Evolutionary conservation across 1,140 invertebrate genomes (phyloP).

Genomic region (Drosophila willistoni): DNA sequence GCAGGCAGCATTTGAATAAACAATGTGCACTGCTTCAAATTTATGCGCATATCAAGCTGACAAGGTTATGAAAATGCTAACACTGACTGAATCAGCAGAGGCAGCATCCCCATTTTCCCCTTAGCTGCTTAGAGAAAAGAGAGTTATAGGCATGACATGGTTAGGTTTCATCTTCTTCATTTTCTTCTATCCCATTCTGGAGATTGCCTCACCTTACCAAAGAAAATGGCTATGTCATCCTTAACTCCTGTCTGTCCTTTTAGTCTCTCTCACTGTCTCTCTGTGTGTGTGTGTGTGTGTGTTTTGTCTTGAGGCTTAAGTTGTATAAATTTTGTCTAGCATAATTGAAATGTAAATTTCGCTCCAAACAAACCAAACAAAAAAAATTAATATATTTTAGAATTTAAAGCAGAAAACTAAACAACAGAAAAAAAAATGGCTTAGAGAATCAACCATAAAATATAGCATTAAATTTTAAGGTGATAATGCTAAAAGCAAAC

Average conservation of each 20-base stretch:
- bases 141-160: slow-evolving; percentile 9
- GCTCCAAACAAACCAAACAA: slow-evolving; percentile 28
- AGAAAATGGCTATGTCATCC: slow-evolving; percentile 6
- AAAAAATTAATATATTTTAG: slow-evolving; percentile 63
- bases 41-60: slow-evolving; percentile 80
- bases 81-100: slow-evolving; percentile 50
- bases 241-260: slow-evolving; percentile 4
- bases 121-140: background rate
- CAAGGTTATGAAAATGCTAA: slow-evolving; percentile 80
- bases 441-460: background rate
- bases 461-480: background rate
- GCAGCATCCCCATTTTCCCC: background rate
- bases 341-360: slow-evolving; percentile 79
- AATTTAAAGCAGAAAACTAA: slow-evolving; percentile 38
- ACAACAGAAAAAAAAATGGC: slow-evolving; percentile 10
- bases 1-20: slow-evolving; percentile 74
- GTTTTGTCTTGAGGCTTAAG: slow-evolving; percentile 33
- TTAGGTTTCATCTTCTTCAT: slow-evolving; percentile 6
- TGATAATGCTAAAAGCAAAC: background rate
- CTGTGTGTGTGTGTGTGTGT: slow-evolving; percentile 22
- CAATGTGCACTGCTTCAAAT: slow-evolving; percentile 77
- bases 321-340: slow-evolving; percentile 47
- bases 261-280: background rate
- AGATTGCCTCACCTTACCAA: slow-evolving; percentile 7
- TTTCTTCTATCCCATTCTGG: background rate